These are phyloP conservation scores for Punctoribates punctum DNA, from an alignment of 2,888 invertebrate genomes.

Conservation along the genomic window DNA sequence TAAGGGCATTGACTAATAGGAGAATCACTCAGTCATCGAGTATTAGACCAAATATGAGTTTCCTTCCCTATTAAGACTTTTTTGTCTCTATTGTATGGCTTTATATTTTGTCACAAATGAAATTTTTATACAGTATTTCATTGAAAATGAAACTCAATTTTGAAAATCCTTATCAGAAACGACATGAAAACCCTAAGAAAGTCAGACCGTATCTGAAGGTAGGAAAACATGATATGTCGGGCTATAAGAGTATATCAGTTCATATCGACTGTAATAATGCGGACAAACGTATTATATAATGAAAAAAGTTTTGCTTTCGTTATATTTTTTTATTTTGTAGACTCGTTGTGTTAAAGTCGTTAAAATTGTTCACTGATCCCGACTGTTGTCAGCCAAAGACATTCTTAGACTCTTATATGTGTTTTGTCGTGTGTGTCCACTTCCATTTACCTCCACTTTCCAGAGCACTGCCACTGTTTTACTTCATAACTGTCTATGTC, in stretches of 20 bases:
- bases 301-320: constrained; percentile 6
- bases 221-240: not conserved
- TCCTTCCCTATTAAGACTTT: not conserved
- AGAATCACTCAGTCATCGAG: not conserved
- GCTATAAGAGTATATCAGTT: not conserved
- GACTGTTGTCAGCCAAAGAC: not conserved
- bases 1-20: not conserved
- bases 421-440: not conserved
- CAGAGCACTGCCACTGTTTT: not conserved
- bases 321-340: no score
- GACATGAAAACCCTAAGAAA: no score
- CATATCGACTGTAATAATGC: not conserved
- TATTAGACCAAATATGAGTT: no score
- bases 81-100: not conserved
- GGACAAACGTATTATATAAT: not conserved
- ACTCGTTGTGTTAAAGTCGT: not conserved
- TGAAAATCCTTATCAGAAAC: not conserved
- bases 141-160: not conserved
- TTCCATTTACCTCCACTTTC: not conserved
- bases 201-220: not conserved
- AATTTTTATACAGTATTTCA: not conserved
- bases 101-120: not conserved
- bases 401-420: not conserved
- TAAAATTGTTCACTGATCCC: constrained; percentile 21
- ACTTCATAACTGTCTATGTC: not conserved